Conservation (phyloP, 2,113 vertebrate species). For the Raja brachyura region DNA sequence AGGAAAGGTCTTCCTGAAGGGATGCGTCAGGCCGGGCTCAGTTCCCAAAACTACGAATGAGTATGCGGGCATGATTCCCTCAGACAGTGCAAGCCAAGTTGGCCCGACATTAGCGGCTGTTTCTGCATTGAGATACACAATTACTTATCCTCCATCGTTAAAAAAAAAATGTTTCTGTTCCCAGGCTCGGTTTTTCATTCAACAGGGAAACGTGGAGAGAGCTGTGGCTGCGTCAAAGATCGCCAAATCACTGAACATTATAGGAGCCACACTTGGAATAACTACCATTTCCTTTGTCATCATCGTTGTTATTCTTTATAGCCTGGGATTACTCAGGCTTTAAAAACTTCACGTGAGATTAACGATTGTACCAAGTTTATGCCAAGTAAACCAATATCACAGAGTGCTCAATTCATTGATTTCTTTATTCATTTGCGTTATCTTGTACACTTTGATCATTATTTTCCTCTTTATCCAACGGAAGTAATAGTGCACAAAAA, state of each 20-base stretch:
- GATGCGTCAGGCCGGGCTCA: too few relatives aligned
- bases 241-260: background rate
- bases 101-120: too few relatives aligned
- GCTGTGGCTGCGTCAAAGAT: background rate
- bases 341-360: background rate
- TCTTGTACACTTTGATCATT: background rate
- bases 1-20: too few relatives aligned
- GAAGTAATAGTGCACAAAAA: background rate
- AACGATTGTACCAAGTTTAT: background rate
- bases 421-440: background rate
- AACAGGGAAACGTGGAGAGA: background rate
- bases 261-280: background rate
- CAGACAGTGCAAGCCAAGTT: background rate
- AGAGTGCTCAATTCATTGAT: background rate
- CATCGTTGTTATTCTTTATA: background rate
- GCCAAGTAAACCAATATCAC: background rate
- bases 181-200: background rate
- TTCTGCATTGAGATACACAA: background rate
- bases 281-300: background rate
- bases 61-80: too few relatives aligned
- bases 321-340: background rate
- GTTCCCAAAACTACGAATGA: too few relatives aligned
- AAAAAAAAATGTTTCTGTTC: background rate
- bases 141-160: background rate
- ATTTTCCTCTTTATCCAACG: background rate